A percentile compares a stretch with the other conserved stretches of the same genome.
phyloP scores from a whole-genome alignment of 2,113 vertebrate genomes.

The Grus americana region DNA sequence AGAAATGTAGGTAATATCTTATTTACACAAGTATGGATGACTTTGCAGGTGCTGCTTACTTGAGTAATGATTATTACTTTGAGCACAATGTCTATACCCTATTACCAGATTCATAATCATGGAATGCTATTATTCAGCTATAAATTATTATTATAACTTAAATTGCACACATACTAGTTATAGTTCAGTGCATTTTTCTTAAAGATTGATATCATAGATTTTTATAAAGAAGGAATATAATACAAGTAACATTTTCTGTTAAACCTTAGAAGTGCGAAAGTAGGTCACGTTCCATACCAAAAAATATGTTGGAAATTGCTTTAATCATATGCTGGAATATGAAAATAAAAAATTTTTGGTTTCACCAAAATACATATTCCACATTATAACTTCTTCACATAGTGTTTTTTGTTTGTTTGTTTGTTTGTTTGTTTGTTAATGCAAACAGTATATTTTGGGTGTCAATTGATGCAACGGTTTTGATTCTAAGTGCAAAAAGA shows the following conservation, averaged over 20 bases:
- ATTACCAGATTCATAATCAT: background rate
- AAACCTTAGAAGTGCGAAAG: background rate
- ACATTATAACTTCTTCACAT: background rate
- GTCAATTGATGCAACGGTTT: background rate
- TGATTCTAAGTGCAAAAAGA: background rate
- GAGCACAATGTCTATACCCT: background rate
- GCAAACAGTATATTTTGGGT: background rate
- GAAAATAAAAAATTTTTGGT: background rate
- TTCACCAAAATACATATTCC: background rate
- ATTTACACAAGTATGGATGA: background rate
- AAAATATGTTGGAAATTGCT: background rate
- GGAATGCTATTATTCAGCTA: background rate
- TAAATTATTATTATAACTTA: background rate
- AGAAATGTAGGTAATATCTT: background rate
- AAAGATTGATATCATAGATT: background rate
- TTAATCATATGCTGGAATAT: background rate
- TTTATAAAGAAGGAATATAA: background rate
- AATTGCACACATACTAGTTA: background rate
- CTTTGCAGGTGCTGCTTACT: background rate
- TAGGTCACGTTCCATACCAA: background rate
- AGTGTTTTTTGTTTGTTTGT: background rate
- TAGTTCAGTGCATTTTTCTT: background rate
- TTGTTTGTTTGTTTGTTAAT: background rate
- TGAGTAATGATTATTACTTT: constrained; percentile 3
- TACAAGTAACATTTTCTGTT: background rate